Conservation (phyloP, 2,113 vertebrate species). For the Xenopus tropicalis region UCB_Xtro_10.0 CM004448.2:43671001-43671500, state of each 20-base stretch:
- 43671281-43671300: slow-evolving; percentile 95
- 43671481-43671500: slow-evolving; percentile 10
- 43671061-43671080: too few species aligned
- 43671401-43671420: not conserved
- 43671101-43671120: too few species aligned
- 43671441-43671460: not conserved
- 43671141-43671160: slow-evolving; percentile 30
- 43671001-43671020: too few species aligned
- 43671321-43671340: slow-evolving; percentile 59
- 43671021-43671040: too few species aligned
- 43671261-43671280: slow-evolving; percentile 91
- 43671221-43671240: slow-evolving; percentile 92
- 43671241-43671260: slow-evolving; percentile 93
- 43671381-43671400: not conserved
- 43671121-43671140: too few species aligned
- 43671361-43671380: not conserved
- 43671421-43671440: not conserved
- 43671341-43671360: not conserved
- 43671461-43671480: not conserved
- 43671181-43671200: slow-evolving; percentile 89
- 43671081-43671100: too few species aligned
- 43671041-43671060: too few species aligned
- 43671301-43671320: slow-evolving; percentile 92
- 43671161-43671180: slow-evolving; percentile 86
- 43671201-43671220: slow-evolving; percentile 94